phyloP scores from a whole-genome alignment of 1,140 invertebrate genomes.

The Brachionus paranguensis region DNA sequence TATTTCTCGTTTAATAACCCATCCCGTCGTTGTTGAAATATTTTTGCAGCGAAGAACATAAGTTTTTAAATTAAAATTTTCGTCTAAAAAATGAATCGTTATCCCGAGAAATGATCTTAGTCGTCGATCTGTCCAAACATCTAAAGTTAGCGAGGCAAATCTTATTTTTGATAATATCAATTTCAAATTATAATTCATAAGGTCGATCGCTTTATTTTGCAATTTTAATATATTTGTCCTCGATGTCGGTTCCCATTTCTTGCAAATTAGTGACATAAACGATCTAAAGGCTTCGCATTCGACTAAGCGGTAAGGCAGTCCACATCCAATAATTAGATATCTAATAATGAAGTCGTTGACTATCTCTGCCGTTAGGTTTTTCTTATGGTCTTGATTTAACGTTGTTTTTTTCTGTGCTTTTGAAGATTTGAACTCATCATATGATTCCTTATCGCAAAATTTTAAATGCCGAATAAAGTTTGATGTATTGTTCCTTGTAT shows the following conservation, averaged over 20 bases:
- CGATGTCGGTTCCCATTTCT: neutral
- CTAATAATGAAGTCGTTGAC: neutral
- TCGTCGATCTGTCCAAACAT: neutral
- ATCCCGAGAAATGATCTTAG: neutral
- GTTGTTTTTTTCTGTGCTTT: neutral
- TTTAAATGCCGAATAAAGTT: neutral
- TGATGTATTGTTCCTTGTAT: neutral
- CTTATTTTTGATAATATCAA: neutral
- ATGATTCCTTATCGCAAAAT: neutral
- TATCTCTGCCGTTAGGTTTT: neutral
- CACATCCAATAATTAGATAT: neutral
- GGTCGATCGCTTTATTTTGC: neutral
- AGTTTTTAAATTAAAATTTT: neutral
- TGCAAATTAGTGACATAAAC: neutral
- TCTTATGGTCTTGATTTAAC: neutral
- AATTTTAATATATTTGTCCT: neutral
- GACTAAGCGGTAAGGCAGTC: neutral
- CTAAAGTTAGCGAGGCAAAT: neutral
- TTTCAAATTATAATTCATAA: neutral
- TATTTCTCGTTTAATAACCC: neutral
- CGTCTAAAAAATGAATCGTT: neutral
- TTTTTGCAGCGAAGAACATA: neutral
- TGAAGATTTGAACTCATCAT: neutral
- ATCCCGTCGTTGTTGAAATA: neutral
- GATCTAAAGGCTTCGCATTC: neutral